These are phyloP conservation scores for Calameuta pallipes DNA, from an alignment of 2,888 invertebrate genomes.

Conservation along the genomic window DNA sequence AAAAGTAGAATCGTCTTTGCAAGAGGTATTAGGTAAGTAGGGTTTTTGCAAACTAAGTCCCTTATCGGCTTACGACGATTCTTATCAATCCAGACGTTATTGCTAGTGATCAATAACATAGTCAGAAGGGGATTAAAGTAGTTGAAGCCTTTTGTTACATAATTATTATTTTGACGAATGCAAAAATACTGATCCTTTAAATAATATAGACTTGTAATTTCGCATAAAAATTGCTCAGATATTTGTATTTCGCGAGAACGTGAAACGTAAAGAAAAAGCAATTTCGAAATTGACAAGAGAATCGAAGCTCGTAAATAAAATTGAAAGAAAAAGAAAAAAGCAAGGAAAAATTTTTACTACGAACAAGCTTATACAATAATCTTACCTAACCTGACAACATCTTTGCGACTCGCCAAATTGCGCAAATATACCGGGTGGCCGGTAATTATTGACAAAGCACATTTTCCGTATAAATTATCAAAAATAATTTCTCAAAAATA, in stretches of 20 bases:
- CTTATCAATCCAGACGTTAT: too few relatives aligned
- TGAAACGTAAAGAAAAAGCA: background rate
- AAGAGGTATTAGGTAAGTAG: too few relatives aligned
- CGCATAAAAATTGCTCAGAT: background rate
- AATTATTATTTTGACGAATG: background rate
- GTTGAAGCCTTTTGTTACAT: background rate
- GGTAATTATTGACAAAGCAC: background rate
- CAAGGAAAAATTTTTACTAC: background rate
- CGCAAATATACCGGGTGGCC: background rate
- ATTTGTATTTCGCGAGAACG: background rate
- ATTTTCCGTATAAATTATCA: background rate
- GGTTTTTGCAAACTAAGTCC: too few relatives aligned
- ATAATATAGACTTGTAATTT: background rate
- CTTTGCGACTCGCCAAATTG: slow-evolving; percentile 2
- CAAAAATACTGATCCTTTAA: background rate
- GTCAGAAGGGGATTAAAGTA: background rate
- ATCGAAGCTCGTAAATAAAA: background rate
- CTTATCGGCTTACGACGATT: too few relatives aligned
- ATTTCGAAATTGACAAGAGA: background rate
- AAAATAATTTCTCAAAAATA: background rate
- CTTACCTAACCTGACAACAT: background rate
- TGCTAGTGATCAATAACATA: too few relatives aligned
- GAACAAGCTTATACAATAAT: slow-evolving; percentile 17
- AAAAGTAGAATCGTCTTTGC: too few relatives aligned
- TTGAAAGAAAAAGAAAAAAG: background rate